Conservation (phyloP, 2,113 vertebrate species). For the Grallaria varia region DNA sequence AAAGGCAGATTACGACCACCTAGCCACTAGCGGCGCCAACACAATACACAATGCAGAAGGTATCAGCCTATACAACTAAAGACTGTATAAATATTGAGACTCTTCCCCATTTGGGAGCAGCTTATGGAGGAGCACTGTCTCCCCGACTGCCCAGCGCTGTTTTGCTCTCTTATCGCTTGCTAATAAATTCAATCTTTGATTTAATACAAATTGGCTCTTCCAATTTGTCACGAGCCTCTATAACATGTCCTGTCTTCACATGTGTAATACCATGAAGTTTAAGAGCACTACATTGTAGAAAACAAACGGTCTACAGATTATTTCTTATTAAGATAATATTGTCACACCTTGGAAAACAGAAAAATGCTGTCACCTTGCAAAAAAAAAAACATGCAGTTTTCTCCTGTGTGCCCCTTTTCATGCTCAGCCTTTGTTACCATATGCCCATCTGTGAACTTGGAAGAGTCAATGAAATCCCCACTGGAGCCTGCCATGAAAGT, state of each 20-base stretch:
- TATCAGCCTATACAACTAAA: too few species aligned
- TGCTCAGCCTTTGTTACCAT: background rate
- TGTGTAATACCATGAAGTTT: background rate
- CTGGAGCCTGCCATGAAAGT: background rate
- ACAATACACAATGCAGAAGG: too few species aligned
- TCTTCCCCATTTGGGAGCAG: too few species aligned
- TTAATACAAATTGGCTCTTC: too few species aligned
- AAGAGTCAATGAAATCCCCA: background rate
- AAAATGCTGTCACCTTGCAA: background rate
- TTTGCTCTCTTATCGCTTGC: too few species aligned
- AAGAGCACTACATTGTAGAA: background rate
- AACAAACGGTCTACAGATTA: background rate
- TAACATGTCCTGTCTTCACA: fast-evolving
- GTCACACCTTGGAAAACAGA: background rate
- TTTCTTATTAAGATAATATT: background rate
- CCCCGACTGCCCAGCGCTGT: too few species aligned
- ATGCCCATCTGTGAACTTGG: background rate
- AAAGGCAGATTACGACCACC: too few species aligned
- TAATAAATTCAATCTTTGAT: too few species aligned
- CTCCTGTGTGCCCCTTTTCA: background rate
- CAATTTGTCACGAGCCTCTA: too few species aligned
- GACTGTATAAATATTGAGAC: too few species aligned
- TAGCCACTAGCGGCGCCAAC: too few species aligned
- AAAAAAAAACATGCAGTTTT: background rate
- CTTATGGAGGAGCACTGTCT: too few species aligned